phyloP scores from a whole-genome alignment of 2,113 vertebrate genomes.

The Psittacula cyanocephala region DNA sequence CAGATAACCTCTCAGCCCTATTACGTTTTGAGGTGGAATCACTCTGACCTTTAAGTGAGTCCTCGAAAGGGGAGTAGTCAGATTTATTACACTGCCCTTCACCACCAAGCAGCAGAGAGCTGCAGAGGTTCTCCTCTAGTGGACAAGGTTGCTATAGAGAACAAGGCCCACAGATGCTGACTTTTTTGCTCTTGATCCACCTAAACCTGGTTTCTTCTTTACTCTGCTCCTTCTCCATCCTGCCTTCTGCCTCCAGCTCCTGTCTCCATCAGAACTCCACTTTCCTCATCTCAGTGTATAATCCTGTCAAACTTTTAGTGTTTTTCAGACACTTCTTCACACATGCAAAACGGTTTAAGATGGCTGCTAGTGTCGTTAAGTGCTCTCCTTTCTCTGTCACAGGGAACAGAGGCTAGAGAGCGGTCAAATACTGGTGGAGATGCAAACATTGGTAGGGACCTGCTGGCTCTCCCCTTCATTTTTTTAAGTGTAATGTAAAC shows the following conservation, averaged over 20 bases:
- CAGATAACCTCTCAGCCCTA: conserved; percentile 45
- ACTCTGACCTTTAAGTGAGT: conserved; percentile 1
- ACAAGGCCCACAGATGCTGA: not conserved
- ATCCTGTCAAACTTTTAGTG: not conserved
- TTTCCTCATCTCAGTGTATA: not conserved
- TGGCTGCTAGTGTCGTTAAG: not conserved
- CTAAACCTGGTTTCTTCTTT: not conserved
- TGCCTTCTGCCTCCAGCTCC: not conserved
- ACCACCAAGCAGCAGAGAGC: not conserved
- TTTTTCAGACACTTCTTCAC: not conserved
- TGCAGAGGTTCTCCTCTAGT: not conserved
- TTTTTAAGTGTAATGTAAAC: conserved; percentile 39
- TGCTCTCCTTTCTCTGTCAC: not conserved
- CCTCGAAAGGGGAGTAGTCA: not conserved
- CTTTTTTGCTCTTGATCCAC: not conserved
- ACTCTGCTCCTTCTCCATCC: not conserved
- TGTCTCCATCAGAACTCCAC: not conserved
- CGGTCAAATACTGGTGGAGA: not conserved
- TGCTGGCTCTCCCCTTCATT: not conserved
- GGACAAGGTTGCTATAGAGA: not conserved
- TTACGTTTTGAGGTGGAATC: not conserved
- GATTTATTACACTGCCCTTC: not conserved
- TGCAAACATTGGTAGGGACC: not conserved
- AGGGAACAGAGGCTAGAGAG: not conserved
- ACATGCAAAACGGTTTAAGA: not conserved